Base-by-base conservation (phyloP, 2,888 invertebrate species). In the Hyalella azteca region DNA sequence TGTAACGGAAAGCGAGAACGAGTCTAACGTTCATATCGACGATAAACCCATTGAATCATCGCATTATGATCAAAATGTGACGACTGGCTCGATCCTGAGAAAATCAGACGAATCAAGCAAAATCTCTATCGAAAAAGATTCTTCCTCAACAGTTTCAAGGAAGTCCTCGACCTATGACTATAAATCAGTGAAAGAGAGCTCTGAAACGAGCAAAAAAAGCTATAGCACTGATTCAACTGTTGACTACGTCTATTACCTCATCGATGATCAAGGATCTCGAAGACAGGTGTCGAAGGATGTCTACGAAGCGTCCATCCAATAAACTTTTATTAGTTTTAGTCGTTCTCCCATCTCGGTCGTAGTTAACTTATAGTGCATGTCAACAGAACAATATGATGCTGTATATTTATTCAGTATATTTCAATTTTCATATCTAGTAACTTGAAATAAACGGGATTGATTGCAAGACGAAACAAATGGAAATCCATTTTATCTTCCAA, bases 221-320 rank as follows among this genome's bases (percentile, higher is more conserved):
- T 66, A 66, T 19, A 15, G 19, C 13, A 36, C 66, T 5, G 66
- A 66, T 15, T 36, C 66, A 32, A 36, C 66, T 66, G 66, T 66
- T 5, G 66, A 66, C 7, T 66, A 75, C 36, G 11, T 26, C 3
- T 75, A 75, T 45, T 75, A 22, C 7, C 40, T 75, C n/a, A 75
- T 45, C 26, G 75, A 75, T 15, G 75, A 75, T 3, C 22, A 75
- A 45, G 75, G 75, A 15, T 26, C 45, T 11, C 29, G 75, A 32
- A n/a, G 75, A 22, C 75, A 75, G 36, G 75, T 75, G 45, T 41
- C 75, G 13, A 75, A 75, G n/a, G 75, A 75, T 39, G 66, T 66
- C 19, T 66, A 66, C 19, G 66, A 66, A 36, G 66, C 66, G 66
- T 66, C 66, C 19, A 66, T 66, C 36, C 36, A 66, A 36, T 11